Evolutionary conservation across 2,888 invertebrate species (phyloP).

Genomic region (Endotricha flammealis): DNA sequence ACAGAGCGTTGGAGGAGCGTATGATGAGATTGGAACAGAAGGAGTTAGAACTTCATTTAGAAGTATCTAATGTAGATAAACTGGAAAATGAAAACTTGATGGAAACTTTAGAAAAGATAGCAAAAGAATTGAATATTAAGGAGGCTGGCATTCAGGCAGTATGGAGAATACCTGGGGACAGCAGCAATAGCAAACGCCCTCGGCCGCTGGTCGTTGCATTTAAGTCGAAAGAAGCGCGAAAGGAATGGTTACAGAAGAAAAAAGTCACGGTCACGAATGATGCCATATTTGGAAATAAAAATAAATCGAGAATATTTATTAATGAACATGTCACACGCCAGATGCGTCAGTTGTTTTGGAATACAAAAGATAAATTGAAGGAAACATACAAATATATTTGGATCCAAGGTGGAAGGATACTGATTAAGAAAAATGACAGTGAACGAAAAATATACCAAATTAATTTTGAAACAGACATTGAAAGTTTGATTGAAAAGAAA

Average conservation of each 20-base stretch:
- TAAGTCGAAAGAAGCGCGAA: constrained; percentile 1
- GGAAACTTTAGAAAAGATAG: not conserved
- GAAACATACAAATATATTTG: too few relatives aligned
- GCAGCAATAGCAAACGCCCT: not conserved
- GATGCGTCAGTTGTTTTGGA: too few relatives aligned
- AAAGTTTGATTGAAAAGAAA: too few relatives aligned
- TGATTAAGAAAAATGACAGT: too few relatives aligned
- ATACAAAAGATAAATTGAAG: too few relatives aligned
- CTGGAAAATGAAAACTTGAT: constrained; percentile 4
- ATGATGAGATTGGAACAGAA: too few relatives aligned
- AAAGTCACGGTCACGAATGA: constrained; percentile 5
- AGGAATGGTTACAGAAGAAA: constrained; percentile 3
- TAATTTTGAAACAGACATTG: too few relatives aligned
- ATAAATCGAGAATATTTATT: constrained; percentile 2
- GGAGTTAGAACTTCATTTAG: too few relatives aligned
- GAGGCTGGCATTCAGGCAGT: constrained; percentile 4
- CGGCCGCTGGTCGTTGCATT: constrained; percentile 6
- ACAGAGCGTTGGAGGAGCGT: too few relatives aligned
- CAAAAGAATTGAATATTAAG: constrained; percentile 2
- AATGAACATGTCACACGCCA: too few relatives aligned
- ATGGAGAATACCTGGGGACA: constrained; percentile 6
- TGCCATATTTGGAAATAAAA: constrained; percentile 1
- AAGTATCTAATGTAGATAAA: not conserved
- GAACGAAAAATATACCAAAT: too few relatives aligned
- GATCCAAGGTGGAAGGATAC: too few relatives aligned